Base-by-base conservation (phyloP, 2,797 vertebrate species). In the Diglossa cyanea region DNA sequence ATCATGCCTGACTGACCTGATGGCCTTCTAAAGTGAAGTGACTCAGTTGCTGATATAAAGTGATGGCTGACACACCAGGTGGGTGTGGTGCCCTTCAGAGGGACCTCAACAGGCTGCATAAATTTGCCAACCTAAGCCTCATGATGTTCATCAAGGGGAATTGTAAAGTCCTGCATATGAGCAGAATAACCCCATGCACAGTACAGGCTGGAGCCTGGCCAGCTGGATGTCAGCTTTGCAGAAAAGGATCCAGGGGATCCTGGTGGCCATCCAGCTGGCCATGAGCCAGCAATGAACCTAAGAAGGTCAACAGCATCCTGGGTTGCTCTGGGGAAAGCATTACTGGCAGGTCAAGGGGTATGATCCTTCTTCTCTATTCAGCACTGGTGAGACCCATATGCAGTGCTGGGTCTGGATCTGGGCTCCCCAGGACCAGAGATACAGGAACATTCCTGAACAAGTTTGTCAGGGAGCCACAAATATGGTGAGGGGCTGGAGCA, bases 1-100 rank as follows among this genome's bases (percentile, higher is more conserved):
- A 39, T 60, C 15, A 23, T 14, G 13, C 16, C 35, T 78, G 42
- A 12, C 30, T 71, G 50, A 44, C 23, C 17, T 2, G 2, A 24
- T 58, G 20, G 47, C 18, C 47, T 70, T 70, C 44, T 57, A 37
- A 74, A 74, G 28, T 19, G 55, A 83, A 84, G 48, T 28, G 10
- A 28, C 48, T 58, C 45, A 6, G 6, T 25, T 2, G 0, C 39
- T 33, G 13, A 45, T 8, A 21, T 6, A 58, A 45, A 68, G 11
- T 21, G 21, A 8, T 28, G 37, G 40, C 13, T 0, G 0, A 26
- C 15, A 63, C 5, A 31, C 7, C n/a, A 45, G 15, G 16, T 17
- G 3, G 6, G 11, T 45, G 53, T 19, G 20, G 2, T 55, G 40
- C 18, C 31, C n/a, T 74, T 70, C 65, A 74, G 72, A 44, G 37